Evolutionary conservation across 2,797 vertebrate genomes (phyloP).

Genomic region (Notoglanidium macrostoma): DNA sequence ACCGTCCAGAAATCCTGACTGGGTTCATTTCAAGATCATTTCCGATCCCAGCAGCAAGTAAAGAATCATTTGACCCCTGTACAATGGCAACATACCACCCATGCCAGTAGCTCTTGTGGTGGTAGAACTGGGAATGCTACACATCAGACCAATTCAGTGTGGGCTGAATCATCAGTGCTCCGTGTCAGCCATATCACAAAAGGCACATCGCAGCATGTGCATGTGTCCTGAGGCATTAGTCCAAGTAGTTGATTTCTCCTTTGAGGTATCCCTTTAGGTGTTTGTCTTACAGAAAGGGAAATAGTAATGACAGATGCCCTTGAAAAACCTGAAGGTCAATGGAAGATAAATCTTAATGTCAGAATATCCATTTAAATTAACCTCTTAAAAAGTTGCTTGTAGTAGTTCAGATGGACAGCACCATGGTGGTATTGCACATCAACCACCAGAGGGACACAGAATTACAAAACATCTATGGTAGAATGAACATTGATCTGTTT

Average conservation of each 20-base stretch:
- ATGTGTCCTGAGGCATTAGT: background rate
- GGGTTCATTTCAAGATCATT: background rate
- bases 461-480: background rate
- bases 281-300: background rate
- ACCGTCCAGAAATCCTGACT: background rate
- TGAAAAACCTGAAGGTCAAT: background rate
- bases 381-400: background rate
- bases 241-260: background rate
- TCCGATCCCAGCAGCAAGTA: background rate
- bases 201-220: background rate
- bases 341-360: background rate
- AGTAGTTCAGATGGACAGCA: background rate
- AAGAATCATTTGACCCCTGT: background rate
- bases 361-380: background rate
- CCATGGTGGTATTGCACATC: background rate
- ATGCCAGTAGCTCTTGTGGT: background rate
- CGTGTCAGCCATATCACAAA: background rate
- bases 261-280: background rate
- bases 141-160: background rate
- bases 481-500: too few species aligned
- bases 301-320: background rate
- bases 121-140: background rate
- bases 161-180: background rate
- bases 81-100: background rate
- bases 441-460: background rate